phyloP scores from a whole-genome alignment of 2,113 vertebrate genomes.

The Rhea pennata region DNA sequence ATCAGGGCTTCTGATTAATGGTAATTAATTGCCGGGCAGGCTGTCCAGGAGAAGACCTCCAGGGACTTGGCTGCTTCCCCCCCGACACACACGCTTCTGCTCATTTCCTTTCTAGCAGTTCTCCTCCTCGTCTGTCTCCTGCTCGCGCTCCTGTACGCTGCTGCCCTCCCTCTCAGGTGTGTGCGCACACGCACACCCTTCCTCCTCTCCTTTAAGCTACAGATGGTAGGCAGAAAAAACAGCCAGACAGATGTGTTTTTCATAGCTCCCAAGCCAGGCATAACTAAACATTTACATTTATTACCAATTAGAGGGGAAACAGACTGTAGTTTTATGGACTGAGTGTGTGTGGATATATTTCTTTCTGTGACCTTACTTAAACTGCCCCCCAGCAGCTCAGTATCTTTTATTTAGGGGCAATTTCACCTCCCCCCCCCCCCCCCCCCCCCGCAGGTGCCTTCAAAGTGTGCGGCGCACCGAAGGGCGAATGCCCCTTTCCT shows the following conservation, averaged over 20 bases:
- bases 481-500: too few species aligned
- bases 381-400: neutral
- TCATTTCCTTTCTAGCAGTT: neutral
- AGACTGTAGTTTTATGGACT: conserved; percentile 83
- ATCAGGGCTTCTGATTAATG: neutral
- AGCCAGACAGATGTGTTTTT: conserved; percentile 82
- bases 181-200: neutral
- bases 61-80: neutral
- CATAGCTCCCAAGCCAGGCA: conserved; percentile 82
- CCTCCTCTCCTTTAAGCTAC: conserved; percentile 1
- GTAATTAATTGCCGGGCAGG: neutral
- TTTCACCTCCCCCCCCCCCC: too few species aligned
- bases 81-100: neutral
- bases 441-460: neutral
- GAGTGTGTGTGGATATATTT: conserved; percentile 73
- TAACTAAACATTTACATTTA: conserved; percentile 88
- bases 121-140: neutral
- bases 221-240: conserved; percentile 76
- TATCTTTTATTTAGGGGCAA: neutral
- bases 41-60: neutral
- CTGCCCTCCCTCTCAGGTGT: neutral
- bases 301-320: conserved; percentile 84
- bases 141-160: neutral
- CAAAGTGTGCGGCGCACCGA: accelerated
- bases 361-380: conserved; percentile 64